phyloP scores from a whole-genome alignment of 2,113 vertebrate species.

The Petrocephalus microphthalmus region DNA sequence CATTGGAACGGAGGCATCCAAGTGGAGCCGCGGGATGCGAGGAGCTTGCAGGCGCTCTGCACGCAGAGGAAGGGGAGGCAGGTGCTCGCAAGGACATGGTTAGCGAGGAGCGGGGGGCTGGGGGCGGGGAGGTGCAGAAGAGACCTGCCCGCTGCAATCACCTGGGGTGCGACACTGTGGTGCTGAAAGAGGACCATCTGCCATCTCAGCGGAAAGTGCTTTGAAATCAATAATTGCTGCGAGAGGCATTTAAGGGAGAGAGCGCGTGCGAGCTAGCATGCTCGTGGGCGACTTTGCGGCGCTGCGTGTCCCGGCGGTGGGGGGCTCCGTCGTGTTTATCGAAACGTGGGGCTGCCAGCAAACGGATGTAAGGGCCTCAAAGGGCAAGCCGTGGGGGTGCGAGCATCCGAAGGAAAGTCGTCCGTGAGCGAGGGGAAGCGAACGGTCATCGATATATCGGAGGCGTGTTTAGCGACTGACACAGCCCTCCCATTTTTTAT shows the following conservation, averaged over 20 bases:
- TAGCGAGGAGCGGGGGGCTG: background rate
- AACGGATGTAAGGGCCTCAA: background rate
- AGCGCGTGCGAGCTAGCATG: background rate
- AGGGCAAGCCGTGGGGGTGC: background rate
- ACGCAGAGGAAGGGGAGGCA: background rate
- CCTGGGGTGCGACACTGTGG: background rate
- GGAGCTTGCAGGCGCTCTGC: background rate
- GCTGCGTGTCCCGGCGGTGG: background rate
- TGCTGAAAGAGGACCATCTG: constrained; percentile 12
- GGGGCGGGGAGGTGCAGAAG: background rate
- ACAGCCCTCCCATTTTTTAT: background rate
- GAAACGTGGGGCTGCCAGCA: background rate
- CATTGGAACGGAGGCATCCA: constrained; percentile 1
- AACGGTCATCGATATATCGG: background rate
- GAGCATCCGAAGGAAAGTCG: background rate
- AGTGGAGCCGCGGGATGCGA: background rate
- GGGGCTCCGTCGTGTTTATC: background rate
- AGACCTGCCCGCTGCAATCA: background rate
- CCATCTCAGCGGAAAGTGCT: constrained; percentile 13
- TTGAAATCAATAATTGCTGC: constrained; percentile 9
- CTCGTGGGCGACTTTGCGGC: background rate
- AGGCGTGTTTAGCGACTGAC: background rate
- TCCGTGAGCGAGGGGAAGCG: background rate
- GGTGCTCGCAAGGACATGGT: constrained; percentile 20
- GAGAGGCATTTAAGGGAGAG: background rate